A percentile compares a stretch with the other conserved stretches of the same genome.
Conservation (phyloP, 2,113 vertebrate genomes). For the Caranx ignobilis region DNA sequence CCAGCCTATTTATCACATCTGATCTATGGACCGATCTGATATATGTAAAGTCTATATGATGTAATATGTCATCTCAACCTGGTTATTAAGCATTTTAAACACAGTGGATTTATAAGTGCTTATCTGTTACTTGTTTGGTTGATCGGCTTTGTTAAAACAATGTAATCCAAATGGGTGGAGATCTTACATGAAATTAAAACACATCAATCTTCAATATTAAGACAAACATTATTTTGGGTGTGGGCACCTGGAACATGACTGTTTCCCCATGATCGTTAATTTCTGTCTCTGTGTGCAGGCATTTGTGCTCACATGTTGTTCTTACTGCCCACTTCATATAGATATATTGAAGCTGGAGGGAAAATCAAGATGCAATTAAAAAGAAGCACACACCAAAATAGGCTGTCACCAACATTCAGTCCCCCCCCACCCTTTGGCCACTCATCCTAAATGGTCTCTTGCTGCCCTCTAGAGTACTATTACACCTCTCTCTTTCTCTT, state of each 20-base stretch:
- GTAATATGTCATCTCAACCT: neutral
- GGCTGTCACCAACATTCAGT: neutral
- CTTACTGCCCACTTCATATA: neutral
- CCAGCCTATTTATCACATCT: conserved; percentile 23
- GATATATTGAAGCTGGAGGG: neutral
- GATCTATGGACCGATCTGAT: conserved; percentile 19
- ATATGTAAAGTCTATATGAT: too few relatives aligned
- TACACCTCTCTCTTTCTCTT: neutral
- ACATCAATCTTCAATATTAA: neutral
- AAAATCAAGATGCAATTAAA: neutral
- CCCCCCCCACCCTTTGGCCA: neutral
- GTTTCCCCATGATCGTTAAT: neutral
- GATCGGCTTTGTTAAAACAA: neutral
- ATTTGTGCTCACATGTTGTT: neutral
- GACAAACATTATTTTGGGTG: too few relatives aligned
- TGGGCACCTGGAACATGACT: neutral
- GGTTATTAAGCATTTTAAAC: neutral
- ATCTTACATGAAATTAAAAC: neutral
- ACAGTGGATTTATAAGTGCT: neutral
- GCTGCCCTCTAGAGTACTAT: conserved; percentile 91
- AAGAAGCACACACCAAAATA: conserved; percentile 2
- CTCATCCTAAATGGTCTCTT: conserved; percentile 82
- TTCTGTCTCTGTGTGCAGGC: neutral
- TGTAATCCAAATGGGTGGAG: neutral
- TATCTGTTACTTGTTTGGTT: neutral